Evolutionary conservation across 2,888 invertebrate species (phyloP), one percentile per base, ranked within the genome.

Genomic region (Dolomedes plantarius): DNA sequence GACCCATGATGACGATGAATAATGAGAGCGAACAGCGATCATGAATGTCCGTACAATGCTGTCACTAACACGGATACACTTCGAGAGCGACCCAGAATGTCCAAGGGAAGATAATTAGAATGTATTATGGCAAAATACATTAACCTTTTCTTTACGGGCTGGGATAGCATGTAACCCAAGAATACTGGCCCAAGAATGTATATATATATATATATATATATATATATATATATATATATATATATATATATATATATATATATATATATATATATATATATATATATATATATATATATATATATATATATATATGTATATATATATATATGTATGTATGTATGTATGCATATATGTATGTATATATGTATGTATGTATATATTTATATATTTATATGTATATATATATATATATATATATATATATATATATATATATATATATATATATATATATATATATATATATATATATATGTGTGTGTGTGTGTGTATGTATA

Each of bases 271-370:
- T 23, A 56, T 56, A 56, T 56, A 56, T 56, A 56, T 56, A 56
- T 56, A 23, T 16, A 56, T 16, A 56, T 56, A 23, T 56, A 56
- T 56, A 56, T 56, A 56, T 56, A 56, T 56, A 56, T 16, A 56
- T n/a, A 56, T 56, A 56, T 16, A 56, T 56, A 56, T 19, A 19
- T 56, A 56, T 56, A 56, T 56, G 56, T 56, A 56, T 56, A 56
- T 56, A 56, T n/a, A 56, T 56, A 56, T 56, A 56, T 56, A 56
- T 56, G 56, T 56, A 56, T 56, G 56, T 56, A 56, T 56, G 56
- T 19, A 56, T 56, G 56, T 56, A 56, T 56, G 56, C 56, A 56
- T 56, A 56, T 56, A 56, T 56, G 56, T 56, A 56, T 56, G 56
- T 56, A 56, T 56, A 56, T 56, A 16, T 56, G 19, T 19, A 13